Evolutionary conservation across 2,888 invertebrate genomes (phyloP).

Genomic region (Andrena trimmerana): DNA sequence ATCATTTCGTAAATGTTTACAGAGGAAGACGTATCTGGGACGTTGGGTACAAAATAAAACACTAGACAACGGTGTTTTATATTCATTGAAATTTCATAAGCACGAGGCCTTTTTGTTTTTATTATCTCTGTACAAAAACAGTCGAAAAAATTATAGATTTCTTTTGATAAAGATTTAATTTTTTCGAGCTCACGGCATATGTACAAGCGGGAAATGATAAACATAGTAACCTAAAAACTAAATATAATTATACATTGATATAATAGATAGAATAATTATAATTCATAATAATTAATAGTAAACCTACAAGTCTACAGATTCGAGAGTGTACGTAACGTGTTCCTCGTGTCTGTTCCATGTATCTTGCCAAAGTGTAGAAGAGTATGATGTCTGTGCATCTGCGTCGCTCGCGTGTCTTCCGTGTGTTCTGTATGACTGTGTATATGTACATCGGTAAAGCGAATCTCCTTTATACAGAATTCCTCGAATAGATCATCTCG

Average conservation of each 20-base stretch:
- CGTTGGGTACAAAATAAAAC: slow-evolving; percentile 30
- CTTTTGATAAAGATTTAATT: slow-evolving; percentile 82
- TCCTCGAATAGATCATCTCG: slow-evolving; percentile 62
- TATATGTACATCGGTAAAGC: slow-evolving; percentile 54
- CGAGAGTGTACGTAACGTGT: slow-evolving; percentile 73
- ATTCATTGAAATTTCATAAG: slow-evolving; percentile 85
- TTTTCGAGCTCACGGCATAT: slow-evolving; percentile 85
- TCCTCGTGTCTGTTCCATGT: slow-evolving; percentile 62
- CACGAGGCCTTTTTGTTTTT: slow-evolving; percentile 84
- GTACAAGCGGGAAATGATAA: slow-evolving; percentile 83
- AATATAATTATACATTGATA: slow-evolving; percentile 84
- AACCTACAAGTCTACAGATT: slow-evolving; percentile 82
- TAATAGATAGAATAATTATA: slow-evolving; percentile 81
- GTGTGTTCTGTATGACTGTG: slow-evolving; percentile 46
- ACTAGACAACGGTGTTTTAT: slow-evolving; percentile 69
- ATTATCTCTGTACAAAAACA: slow-evolving; percentile 85
- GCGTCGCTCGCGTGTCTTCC: slow-evolving; percentile 26
- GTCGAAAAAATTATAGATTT: slow-evolving; percentile 85
- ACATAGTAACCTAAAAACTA: slow-evolving; percentile 82
- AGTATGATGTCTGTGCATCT: slow-evolving; percentile 42
- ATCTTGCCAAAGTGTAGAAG: slow-evolving; percentile 45
- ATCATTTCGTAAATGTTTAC: background rate
- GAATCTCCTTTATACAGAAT: slow-evolving; percentile 69
- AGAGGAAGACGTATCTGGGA: slow-evolving; percentile 12
- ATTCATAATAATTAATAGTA: slow-evolving; percentile 80